Evolutionary conservation across 1,140 invertebrate genomes (phyloP), one percentile per base, ranked within the genome.

Genomic region (Ganaspis sp.): DNA sequence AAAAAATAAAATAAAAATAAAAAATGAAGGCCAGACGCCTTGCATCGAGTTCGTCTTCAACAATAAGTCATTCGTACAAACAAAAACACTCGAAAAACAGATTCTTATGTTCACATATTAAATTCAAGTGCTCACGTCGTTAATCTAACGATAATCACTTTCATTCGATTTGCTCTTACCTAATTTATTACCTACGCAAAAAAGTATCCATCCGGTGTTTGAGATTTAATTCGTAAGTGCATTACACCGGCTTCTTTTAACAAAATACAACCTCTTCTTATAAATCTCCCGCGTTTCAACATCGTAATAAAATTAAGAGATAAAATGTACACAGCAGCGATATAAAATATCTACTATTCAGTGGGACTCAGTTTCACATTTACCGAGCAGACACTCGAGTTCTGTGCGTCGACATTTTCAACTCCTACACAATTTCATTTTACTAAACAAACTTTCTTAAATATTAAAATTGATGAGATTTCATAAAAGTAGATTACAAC

Each of bases 311-410:
- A 89, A 87, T 87, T 87, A 89, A 86, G 76, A 71, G 81, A 90
- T 84, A 88, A 89, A 91, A 91, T 91, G 86, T 91, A 91, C 90
- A 91, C 85, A 90, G 89, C 85, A 88, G 86, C 81, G 76, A 88
- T 87, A 88, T 80, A 89, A 89, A 90, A 90, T 86, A 83, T 88
- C 81, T 85, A 87, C 17, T 72, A 85, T 34, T 76, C 80, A 76
- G 49, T 70, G 86, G 85, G 88, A 90, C 88, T 75, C 88, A 77
- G 82, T 88, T 86, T 86, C 86, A 78, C 85, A 89, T 4, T 83
- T 74, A 81, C 88, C 85, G 85, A 85, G 79, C 86, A 86, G 84
- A 87, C 85, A 86, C 86, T 84, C 73, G 80, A 79, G 82, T 75
- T n/a, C 4, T 17, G n/a, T 49, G 45, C 15, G 45, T 8, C 45